phyloP scores from a whole-genome alignment of 2,113 vertebrate genomes.

The Nyctibius bracteatus region DNA sequence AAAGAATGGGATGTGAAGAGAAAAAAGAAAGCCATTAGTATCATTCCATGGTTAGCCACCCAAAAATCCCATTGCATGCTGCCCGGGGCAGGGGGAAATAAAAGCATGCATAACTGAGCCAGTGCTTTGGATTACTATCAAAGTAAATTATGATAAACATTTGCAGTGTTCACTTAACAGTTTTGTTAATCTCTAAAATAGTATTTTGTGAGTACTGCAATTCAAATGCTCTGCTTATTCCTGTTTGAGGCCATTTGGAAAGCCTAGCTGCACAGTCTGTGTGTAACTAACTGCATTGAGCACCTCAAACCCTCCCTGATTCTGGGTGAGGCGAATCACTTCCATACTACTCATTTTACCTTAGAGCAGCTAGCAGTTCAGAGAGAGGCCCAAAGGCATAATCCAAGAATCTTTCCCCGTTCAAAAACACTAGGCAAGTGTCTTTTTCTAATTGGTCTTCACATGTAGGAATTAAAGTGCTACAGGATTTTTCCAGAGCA shows the following conservation, averaged over 20 bases:
- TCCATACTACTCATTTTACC: neutral
- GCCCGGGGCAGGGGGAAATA: neutral
- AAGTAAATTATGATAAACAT: neutral
- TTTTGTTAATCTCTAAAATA: neutral
- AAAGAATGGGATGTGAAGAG: conserved; percentile 63
- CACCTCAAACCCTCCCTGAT: neutral
- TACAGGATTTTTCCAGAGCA: neutral
- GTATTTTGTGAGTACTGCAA: neutral
- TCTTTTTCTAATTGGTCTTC: neutral
- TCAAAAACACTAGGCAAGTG: neutral
- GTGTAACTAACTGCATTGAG: neutral
- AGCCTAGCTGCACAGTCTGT: neutral
- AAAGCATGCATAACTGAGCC: neutral
- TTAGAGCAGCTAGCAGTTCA: neutral
- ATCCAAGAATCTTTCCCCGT: neutral
- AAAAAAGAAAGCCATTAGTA: conserved; percentile 77
- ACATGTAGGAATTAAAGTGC: neutral
- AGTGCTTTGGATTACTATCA: neutral
- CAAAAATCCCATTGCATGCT: conserved; percentile 45
- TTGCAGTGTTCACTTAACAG: neutral
- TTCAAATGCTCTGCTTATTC: neutral
- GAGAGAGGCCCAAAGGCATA: neutral
- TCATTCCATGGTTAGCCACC: conserved; percentile 34
- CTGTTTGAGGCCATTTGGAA: neutral
- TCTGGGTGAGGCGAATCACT: neutral